Evolutionary conservation across 1,140 invertebrate genomes (phyloP), one percentile per base, ranked within the genome.

Genomic region (Gonatopus flavifemur): DNA sequence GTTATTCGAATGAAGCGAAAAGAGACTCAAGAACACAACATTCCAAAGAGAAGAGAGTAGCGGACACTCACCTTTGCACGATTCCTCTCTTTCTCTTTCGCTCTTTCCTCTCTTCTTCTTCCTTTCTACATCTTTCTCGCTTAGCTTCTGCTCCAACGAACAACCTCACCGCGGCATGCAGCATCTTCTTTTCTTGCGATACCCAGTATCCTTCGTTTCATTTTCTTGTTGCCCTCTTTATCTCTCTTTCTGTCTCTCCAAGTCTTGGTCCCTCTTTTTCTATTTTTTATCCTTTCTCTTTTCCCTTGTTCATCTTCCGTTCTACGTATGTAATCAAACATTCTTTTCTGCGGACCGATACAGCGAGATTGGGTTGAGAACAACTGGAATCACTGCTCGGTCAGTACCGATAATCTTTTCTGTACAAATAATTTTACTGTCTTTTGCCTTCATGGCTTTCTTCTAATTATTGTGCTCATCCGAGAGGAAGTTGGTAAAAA

Each of bases 51-150:
- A 44, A 54, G 61, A 59, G 44, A 59, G 12, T 10, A 33, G 47
- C 52, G 62, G 60, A 19, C 62, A 64, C 60, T 64, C 62, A 64
- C 62, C 62, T 64, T 22, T 48, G 45, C 45, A 37, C 42, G 60
- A 46, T 54, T n/a, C n/a, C n/a, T n/a, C n/a, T n/a, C n/a, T 24
- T 40, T 24, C 13, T 20, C 37, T 39, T n/a, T 21, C 15, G 36
- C 38, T 40, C n/a, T 21, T 21, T 25, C 15, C n/a, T 20, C 21
- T 20, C 19, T 18, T 20, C 35, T 37, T 16, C 4, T 20, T 20
- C 10, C 35, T 10, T 37, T 18, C 35, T 37, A 20, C 35, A 20
- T 8, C 35, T n/a, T n/a, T n/a, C n/a, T n/a, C n/a, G n/a, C 58
- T 54, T 50, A 44, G 54, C 47, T 62, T 47, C 59, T 62, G 49